phyloP scores from a whole-genome alignment of 1,140 invertebrate genomes.

The Eciton burchellii region DNA sequence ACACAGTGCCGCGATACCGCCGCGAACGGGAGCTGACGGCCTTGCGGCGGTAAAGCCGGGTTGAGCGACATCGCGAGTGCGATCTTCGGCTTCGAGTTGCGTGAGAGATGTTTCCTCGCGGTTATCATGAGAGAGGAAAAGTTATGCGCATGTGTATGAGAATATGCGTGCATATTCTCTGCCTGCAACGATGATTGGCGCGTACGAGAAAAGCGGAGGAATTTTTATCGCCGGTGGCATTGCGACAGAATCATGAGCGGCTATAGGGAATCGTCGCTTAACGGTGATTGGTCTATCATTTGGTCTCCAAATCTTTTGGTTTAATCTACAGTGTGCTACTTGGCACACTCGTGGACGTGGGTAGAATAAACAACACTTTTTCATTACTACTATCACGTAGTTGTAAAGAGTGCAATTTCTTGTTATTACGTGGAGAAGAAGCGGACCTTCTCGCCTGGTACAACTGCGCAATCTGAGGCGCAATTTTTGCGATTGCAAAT shows the following conservation, averaged over 20 bases:
- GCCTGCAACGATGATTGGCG: constrained; percentile 12
- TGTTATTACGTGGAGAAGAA: background rate
- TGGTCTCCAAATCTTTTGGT: background rate
- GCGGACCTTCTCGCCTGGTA: background rate
- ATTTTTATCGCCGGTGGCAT: constrained; percentile 28
- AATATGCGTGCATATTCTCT: background rate
- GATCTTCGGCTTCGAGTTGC: constrained; percentile 62
- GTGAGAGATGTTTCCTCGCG: constrained; percentile 60
- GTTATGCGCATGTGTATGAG: background rate
- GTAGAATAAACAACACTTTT: background rate
- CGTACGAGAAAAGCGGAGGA: constrained; percentile 18
- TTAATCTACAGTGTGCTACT: background rate
- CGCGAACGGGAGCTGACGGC: constrained; percentile 68
- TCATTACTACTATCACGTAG: background rate
- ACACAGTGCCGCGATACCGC: constrained; percentile 57
- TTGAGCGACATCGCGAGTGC: constrained; percentile 66
- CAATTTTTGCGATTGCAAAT: constrained; percentile 2
- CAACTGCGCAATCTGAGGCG: background rate
- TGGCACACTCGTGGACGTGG: background rate
- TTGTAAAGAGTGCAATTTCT: constrained; percentile 11
- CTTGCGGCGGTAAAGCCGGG: constrained; percentile 62
- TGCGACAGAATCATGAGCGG: background rate
- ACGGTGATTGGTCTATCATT: constrained; percentile 23
- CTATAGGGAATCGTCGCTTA: constrained; percentile 2
- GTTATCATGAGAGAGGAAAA: constrained; percentile 20